Evolutionary conservation across 2,797 vertebrate genomes (phyloP).

Genomic region (Hafferia zeledoni): DNA sequence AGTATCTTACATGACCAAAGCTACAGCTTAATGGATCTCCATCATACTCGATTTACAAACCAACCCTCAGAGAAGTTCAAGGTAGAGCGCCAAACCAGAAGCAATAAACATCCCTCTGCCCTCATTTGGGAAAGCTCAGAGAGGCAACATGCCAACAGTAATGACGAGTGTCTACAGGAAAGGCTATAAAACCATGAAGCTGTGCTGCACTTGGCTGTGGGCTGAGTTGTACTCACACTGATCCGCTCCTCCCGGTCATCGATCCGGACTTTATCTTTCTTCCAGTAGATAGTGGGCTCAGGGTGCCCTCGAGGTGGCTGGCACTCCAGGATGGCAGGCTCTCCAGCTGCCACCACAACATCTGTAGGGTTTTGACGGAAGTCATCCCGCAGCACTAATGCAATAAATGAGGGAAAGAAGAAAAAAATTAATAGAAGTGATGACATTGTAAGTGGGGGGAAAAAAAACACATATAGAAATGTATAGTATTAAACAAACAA

Average conservation of each 20-base stretch:
- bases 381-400: slow-evolving; percentile 94
- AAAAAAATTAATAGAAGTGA: neutral
- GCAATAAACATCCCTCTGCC: neutral
- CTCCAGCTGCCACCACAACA: slow-evolving; percentile 94
- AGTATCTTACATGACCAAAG: neutral
- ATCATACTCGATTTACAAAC: neutral
- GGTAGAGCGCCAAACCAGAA: neutral
- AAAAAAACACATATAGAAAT: neutral
- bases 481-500: neutral
- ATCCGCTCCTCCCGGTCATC: slow-evolving; percentile 95
- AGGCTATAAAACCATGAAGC: neutral
- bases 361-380: slow-evolving; percentile 97
- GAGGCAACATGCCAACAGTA: neutral
- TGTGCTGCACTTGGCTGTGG: neutral
- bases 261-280: slow-evolving; percentile 95
- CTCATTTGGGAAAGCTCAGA: neutral
- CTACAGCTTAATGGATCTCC: neutral
- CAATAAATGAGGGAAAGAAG: neutral
- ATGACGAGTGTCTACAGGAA: fast-evolving
- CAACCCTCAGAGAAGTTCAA: neutral
- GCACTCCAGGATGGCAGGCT: slow-evolving; percentile 96
- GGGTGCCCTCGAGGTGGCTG: slow-evolving; percentile 96
- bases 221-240: slow-evolving; percentile 80
- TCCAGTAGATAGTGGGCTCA: slow-evolving; percentile 98
- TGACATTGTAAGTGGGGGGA: fast-evolving